These are phyloP conservation scores for Podocnemis expansa DNA, from an alignment of 2,113 vertebrate species.

Conservation along the genomic window DNA sequence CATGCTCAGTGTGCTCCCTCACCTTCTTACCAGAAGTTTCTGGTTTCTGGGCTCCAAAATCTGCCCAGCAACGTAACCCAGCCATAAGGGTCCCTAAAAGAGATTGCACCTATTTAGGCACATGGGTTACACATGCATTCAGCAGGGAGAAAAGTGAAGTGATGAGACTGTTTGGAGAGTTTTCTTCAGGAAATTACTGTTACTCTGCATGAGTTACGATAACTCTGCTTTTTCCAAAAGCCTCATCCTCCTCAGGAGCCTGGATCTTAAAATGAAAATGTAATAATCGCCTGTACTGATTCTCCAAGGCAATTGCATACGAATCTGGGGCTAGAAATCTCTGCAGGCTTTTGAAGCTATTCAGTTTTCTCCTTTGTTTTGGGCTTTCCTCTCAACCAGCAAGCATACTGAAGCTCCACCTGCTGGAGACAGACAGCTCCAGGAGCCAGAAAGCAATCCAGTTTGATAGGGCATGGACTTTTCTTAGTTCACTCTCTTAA, in stretches of 20 bases:
- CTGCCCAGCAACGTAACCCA: too few relatives aligned
- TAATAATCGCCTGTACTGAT: not conserved
- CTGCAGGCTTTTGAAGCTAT: not conserved
- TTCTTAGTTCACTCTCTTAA: not conserved
- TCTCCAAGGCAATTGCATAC: not conserved
- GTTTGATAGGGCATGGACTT: not conserved
- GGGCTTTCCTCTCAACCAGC: not conserved
- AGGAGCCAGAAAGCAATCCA: not conserved
- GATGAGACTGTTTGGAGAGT: not conserved
- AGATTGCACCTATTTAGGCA: too few relatives aligned
- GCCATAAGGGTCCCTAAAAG: too few relatives aligned
- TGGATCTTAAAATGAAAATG: accelerated
- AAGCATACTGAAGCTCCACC: not conserved
- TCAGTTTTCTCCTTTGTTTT: not conserved
- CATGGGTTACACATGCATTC: too few relatives aligned
- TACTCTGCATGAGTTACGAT: not conserved
- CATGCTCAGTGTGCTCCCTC: too few relatives aligned
- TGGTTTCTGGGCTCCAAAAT: too few relatives aligned
- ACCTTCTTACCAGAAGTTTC: too few relatives aligned
- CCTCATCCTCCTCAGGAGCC: not conserved
- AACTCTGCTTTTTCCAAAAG: not conserved
- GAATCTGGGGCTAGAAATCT: not conserved
- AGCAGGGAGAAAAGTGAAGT: not conserved
- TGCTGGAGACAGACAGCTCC: not conserved
- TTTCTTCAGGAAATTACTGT: not conserved